Evolutionary conservation across 1,140 invertebrate species (phyloP).

Genomic region (Lepidotrigona ventralis): DNA sequence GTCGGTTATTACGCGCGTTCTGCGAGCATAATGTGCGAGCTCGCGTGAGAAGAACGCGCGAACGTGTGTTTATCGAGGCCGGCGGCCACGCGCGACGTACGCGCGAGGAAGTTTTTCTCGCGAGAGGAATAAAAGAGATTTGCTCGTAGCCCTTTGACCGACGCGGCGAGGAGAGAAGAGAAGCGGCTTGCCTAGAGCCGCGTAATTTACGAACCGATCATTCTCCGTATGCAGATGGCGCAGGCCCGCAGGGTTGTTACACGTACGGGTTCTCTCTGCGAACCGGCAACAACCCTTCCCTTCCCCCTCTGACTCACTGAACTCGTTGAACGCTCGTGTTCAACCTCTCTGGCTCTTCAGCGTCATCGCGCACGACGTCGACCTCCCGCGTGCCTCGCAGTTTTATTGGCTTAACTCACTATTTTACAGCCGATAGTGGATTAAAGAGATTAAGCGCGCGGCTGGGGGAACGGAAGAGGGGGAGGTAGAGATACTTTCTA

Average conservation of each 20-base stretch:
- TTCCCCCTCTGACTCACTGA: no score
- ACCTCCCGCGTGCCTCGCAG: slow-evolving; percentile 57
- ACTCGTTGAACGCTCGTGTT: not conserved
- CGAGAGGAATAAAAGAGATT: slow-evolving; percentile 18
- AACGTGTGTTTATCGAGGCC: slow-evolving; percentile 46
- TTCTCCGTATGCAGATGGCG: slow-evolving; percentile 74
- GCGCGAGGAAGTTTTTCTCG: slow-evolving; percentile 17
- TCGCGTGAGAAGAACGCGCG: slow-evolving; percentile 38
- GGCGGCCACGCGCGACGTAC: not conserved
- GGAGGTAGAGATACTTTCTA: slow-evolving; percentile 14
- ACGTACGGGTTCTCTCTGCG: no score
- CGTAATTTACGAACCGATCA: slow-evolving; percentile 78
- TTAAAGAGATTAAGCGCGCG: slow-evolving; percentile 63
- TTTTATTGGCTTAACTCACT: slow-evolving; percentile 65
- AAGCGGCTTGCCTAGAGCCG: slow-evolving; percentile 69
- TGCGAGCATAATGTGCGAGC: slow-evolving; percentile 15
- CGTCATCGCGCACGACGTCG: slow-evolving; percentile 37
- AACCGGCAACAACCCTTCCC: not conserved
- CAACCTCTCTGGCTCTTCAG: slow-evolving; percentile 5
- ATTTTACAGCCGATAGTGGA: slow-evolving; percentile 68
- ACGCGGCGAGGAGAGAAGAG: slow-evolving; percentile 17
- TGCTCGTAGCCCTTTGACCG: slow-evolving; percentile 33
- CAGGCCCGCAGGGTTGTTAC: slow-evolving; percentile 51
- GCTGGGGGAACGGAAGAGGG: not conserved
- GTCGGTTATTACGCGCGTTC: slow-evolving; percentile 26